A percentile compares a stretch with the other conserved stretches of the same genome.
These are phyloP conservation scores for Brotula barbata DNA, from an alignment of 2,797 vertebrate genomes.

Conservation along the genomic window DNA sequence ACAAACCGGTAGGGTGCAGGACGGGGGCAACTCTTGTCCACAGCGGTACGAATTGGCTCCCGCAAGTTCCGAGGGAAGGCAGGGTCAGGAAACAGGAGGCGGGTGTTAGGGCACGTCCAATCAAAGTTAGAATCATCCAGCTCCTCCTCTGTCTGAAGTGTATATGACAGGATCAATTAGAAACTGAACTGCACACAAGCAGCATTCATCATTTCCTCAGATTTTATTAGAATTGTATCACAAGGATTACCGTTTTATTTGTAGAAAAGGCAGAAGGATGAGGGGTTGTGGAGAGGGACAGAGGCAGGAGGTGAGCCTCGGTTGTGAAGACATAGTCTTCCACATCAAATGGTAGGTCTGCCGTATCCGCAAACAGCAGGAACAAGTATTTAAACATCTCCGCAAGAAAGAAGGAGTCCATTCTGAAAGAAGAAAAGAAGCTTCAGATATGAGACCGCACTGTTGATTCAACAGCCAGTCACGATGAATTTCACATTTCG, in stretches of 20 bases:
- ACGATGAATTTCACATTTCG: background rate
- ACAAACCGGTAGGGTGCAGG: constrained; percentile 82
- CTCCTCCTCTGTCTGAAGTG: constrained; percentile 74
- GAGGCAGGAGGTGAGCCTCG: constrained; percentile 95
- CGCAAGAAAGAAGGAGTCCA: constrained; percentile 98
- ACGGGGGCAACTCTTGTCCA: constrained; percentile 96
- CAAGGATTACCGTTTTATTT: constrained; percentile 67
- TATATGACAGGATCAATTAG: background rate
- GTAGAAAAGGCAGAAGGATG: constrained; percentile 60
- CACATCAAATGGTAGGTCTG: constrained; percentile 93
- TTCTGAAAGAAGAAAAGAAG: constrained; percentile 73
- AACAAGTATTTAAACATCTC: constrained; percentile 99
- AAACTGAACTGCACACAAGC: background rate
- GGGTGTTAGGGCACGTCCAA: constrained; percentile 97
- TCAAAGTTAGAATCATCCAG: constrained; percentile 97
- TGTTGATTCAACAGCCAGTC: constrained; percentile 4
- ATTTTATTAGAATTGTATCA: fast-evolving
- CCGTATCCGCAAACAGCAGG: constrained; percentile 91
- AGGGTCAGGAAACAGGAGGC: constrained; percentile 95
- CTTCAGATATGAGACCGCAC: background rate
- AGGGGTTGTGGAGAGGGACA: constrained; percentile 89
- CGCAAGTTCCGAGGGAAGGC: constrained; percentile 92
- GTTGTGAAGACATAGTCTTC: constrained; percentile 98
- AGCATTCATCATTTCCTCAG: background rate
- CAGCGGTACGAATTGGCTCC: constrained; percentile 92